These are phyloP conservation scores for Drosophila pseudoananassae DNA, from an alignment of 1,140 invertebrate genomes.

Conservation along the genomic window DNA sequence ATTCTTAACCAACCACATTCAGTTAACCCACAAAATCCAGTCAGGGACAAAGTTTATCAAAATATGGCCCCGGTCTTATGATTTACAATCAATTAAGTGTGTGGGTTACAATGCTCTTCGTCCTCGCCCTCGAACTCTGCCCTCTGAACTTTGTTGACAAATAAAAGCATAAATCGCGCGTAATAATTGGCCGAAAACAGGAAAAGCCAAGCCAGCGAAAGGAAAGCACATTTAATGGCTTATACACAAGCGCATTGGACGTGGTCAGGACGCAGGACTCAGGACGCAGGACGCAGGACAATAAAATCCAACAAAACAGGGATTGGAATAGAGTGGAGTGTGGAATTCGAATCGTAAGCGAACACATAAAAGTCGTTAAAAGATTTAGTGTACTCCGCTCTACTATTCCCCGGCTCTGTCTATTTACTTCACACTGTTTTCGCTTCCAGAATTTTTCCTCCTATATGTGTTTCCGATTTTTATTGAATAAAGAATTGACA, in stretches of 20 bases:
- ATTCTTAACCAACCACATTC: too few relatives aligned
- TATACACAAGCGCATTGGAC: constrained; percentile 61
- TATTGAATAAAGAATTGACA: constrained; percentile 80
- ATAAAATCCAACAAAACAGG: constrained; percentile 35
- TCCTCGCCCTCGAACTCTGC: constrained; percentile 1
- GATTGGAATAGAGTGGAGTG: not conserved
- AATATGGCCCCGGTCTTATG: constrained; percentile 32
- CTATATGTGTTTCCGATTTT: constrained; percentile 58
- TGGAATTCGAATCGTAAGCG: constrained; percentile 23
- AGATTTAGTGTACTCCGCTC: constrained; percentile 65
- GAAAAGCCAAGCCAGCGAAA: constrained; percentile 42
- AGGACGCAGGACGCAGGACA: constrained; percentile 20
- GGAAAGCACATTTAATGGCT: constrained; percentile 75
- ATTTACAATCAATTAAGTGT: constrained; percentile 56
- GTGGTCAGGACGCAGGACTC: constrained; percentile 34
- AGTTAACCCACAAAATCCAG: constrained; percentile 21
- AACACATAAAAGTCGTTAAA: constrained; percentile 67
- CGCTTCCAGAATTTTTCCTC: constrained; percentile 14
- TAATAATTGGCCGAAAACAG: constrained; percentile 79
- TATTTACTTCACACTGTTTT: constrained; percentile 31
- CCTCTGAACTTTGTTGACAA: constrained; percentile 57
- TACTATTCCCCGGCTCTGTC: constrained; percentile 20
- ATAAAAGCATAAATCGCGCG: constrained; percentile 82
- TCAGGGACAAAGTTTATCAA: constrained; percentile 36
- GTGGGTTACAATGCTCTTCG: constrained; percentile 26